Evolutionary conservation across 2,797 vertebrate species (phyloP), one percentile per base, ranked within the genome.

Genomic region (Sebastes alutus): DNA sequence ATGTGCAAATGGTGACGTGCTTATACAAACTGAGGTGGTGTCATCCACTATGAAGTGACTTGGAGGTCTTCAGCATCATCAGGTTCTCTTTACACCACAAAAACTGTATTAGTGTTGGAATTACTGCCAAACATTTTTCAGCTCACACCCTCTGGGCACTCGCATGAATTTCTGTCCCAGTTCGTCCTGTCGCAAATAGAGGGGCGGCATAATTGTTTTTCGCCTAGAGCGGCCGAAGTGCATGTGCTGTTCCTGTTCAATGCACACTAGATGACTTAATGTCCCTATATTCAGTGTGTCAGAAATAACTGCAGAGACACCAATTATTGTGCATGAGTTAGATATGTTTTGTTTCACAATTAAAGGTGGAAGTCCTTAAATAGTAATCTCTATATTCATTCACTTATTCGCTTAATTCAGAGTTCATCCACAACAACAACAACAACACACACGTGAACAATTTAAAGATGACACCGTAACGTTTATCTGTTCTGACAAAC

Each of bases 271-370:
- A 65, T 32, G 62, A 22, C 27, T 61, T n/a, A 55, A 61, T 20
- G 2, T 49, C 13, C 14, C 16, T 6, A 60, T 16, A 66, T 56
- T 60, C 10, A 35, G 18, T 23, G 33, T n/a, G 59, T 60, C 29
- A 62, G 69, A 84, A 66, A 68, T 42, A 56, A 32, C 76, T 63
- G 7, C 67, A 75, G 54, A 52, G 9, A 38, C 29, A 58, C 25
- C 20, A 79, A 78, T 85, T 74, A 79, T 27, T 25, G 7, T n/a
- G 27, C 29, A 30, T 30, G 42, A 72, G 20, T 58, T 56, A 7
- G 18, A 84, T 61, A 27, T 3, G 6, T 61, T 79, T 72, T 61
- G 23, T 65, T 12, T 38, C 67, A 23, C 14, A 78, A 7, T 72
- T 56, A 60, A 54, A 75, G 62, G 29, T 30, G 5, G 10, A 61